Percentiles rank a stretch among this genome's conserved stretches.
phyloP scores from a whole-genome alignment of 2,797 vertebrate genomes.

The Borostomias antarcticus region DNA sequence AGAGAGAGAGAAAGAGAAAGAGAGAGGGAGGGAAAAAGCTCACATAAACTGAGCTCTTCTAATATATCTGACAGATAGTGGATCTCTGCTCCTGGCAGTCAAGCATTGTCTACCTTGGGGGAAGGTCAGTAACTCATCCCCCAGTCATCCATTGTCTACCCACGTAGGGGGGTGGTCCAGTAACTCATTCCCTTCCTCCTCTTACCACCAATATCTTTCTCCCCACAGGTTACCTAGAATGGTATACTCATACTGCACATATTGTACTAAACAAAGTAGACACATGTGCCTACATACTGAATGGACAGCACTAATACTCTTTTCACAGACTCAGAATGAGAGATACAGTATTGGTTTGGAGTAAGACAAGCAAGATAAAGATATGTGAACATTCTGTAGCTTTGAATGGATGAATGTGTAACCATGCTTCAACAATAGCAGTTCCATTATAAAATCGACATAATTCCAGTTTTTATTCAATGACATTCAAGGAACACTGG shows the following conservation, averaged over 20 bases:
- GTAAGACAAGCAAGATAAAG: neutral
- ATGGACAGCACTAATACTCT: neutral
- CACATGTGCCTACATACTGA: neutral
- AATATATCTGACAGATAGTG: slow-evolving; percentile 11
- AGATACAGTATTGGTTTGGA: neutral
- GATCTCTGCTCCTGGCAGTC: slow-evolving; percentile 17
- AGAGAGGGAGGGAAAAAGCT: neutral
- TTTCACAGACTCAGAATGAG: neutral
- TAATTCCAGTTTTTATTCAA: slow-evolving; percentile 1
- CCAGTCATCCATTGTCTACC: neutral
- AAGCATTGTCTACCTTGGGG: slow-evolving; percentile 4
- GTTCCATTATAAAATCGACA: too few species aligned
- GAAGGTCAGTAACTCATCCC: slow-evolving; percentile 21
- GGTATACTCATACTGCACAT: neutral
- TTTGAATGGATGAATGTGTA: neutral
- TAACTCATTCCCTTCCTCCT: neutral
- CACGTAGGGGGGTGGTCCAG: neutral
- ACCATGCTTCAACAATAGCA: neutral
- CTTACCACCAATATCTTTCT: neutral
- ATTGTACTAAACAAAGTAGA: neutral
- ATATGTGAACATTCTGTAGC: neutral
- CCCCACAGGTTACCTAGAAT: neutral
- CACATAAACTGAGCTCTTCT: slow-evolving; percentile 5
- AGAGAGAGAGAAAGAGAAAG: slow-evolving; percentile 19
- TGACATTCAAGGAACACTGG: slow-evolving; percentile 26